Base-by-base conservation (phyloP, 2,888 invertebrate genomes). In the Stratiomys singularior region DNA sequence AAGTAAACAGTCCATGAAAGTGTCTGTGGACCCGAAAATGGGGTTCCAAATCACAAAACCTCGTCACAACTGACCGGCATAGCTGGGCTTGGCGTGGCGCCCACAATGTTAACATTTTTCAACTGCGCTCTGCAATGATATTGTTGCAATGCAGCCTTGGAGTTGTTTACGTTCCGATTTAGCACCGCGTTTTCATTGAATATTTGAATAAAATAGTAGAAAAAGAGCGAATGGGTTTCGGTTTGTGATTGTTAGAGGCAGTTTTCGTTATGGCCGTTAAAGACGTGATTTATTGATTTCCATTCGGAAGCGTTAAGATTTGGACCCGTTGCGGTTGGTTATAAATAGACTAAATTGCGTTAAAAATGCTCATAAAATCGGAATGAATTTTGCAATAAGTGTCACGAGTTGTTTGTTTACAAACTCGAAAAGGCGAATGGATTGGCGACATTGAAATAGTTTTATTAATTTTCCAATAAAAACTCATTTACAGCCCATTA, bases 141-240 rank as follows among this genome's bases (percentile, higher is more conserved):
- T 18, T 13, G 18, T 52, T 2, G 27, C 27, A 27, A 27, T 25
- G 28, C 56, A 74, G 44, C 74, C 74, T 74, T 74, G 74, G 18
- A 60, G 74, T 74, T 74, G 74, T 74, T 60, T 74, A 74, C 74
- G 18, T 60, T 60, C 37, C 21, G 9, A 44, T 44, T 37, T n/a
- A 37, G 66, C 30, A 2, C 66, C 37, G 44, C 18, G 4, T 21
- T 44, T 60, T 25, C 0, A 25, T 25, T 60, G 21, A 13, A 18
- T 52, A 52, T 37, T 37, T 37, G 9, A 37, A 37, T 37, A 5
- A 37, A 37, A 15, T 9, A 3, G 52, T n/a, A n/a, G n/a, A n/a
- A n/a, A 13, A 52, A 52, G 15, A 9, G 15, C 52, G 52, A 60
- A 60, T 60, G 25, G 25, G 23, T 21, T 18, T 25, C 5, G 18